Evolutionary conservation across 2,113 vertebrate species (phyloP).

Genomic region (Chamaea fasciata): DNA sequence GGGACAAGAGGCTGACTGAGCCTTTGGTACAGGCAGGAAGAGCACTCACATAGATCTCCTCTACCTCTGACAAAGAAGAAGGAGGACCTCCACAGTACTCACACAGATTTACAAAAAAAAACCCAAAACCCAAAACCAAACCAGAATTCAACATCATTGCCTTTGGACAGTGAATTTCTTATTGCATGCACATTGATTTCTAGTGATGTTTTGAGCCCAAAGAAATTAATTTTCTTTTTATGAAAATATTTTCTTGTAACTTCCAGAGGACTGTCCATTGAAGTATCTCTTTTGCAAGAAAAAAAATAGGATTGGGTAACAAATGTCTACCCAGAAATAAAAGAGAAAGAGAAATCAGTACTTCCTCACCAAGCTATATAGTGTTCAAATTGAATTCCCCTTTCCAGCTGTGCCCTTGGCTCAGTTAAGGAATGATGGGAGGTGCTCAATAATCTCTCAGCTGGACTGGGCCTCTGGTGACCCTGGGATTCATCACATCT

Average conservation of each 20-base stretch:
- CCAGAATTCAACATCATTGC: not conserved
- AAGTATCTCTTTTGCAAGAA: not conserved
- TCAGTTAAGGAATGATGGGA: not conserved
- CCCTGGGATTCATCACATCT: not conserved
- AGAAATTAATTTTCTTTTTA: not conserved
- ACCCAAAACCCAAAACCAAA: not conserved
- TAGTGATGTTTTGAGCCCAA: not conserved
- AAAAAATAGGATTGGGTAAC: not conserved
- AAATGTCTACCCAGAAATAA: not conserved
- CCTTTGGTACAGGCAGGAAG: not conserved
- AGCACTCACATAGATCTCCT: not conserved
- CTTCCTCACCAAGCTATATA: not conserved
- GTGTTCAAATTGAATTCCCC: not conserved
- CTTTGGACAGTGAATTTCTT: not conserved
- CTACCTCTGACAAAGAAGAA: not conserved
- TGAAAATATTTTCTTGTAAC: not conserved
- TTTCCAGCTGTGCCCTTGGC: not conserved
- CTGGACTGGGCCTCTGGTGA: not conserved
- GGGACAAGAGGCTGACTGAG: not conserved
- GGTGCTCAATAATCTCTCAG: not conserved
- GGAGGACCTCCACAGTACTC: not conserved
- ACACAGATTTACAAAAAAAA: not conserved
- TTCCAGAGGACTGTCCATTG: not conserved
- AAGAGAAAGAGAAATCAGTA: not conserved
- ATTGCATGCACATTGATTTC: not conserved